Percentiles rank a stretch among this genome's conserved stretches.
These are phyloP conservation scores for Drosophila rhopaloa DNA, from an alignment of 1,140 invertebrate genomes.

Conservation along the genomic window DNA sequence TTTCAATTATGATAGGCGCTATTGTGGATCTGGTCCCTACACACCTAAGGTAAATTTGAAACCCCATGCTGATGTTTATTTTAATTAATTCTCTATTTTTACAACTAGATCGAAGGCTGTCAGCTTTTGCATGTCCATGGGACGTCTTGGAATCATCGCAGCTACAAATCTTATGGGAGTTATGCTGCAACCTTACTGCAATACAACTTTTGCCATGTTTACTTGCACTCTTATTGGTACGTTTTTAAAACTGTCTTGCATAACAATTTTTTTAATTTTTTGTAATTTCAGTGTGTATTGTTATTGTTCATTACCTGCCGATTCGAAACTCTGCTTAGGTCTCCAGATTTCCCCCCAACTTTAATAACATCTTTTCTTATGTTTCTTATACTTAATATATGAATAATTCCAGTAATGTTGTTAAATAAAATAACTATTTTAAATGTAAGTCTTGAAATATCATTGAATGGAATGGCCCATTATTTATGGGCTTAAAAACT, in stretches of 20 bases:
- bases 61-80: not conserved
- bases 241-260: not conserved
- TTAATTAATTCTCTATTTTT: slow-evolving; percentile 4
- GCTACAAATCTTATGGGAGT: slow-evolving; percentile 86
- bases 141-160: slow-evolving; percentile 86
- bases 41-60: slow-evolving; percentile 74
- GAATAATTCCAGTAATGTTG: no score
- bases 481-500: no score
- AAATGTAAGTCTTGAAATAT: no score
- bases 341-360: not conserved
- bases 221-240: slow-evolving; percentile 63
- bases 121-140: slow-evolving; percentile 86
- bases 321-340: slow-evolving; percentile 54
- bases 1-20: slow-evolving; percentile 84
- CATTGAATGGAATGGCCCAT: no score
- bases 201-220: slow-evolving; percentile 84
- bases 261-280: not conserved
- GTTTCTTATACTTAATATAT: no score
- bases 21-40: slow-evolving; percentile 85
- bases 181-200: slow-evolving; percentile 86
- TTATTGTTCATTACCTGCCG: slow-evolving; percentile 60
- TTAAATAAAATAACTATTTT: no score
- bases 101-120: slow-evolving; percentile 86
- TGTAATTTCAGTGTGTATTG: slow-evolving; percentile 61
- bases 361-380: not conserved